A percentile compares a stretch with the other conserved stretches of the same genome.
These are phyloP conservation scores for Microtus richardsoni DNA, from an alignment of 2,113 vertebrate genomes.

Conservation along the genomic window DNA sequence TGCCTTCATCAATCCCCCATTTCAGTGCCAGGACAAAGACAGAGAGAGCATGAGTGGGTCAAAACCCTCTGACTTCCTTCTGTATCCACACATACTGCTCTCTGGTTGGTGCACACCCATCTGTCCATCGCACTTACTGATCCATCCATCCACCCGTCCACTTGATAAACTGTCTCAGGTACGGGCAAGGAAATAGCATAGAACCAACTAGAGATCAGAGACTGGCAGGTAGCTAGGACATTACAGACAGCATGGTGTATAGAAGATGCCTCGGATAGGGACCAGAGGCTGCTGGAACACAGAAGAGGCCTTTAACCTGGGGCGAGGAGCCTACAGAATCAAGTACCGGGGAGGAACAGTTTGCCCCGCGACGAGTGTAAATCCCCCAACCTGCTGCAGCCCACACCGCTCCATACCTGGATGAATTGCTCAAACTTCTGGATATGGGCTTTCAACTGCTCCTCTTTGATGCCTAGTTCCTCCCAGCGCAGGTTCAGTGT, in stretches of 20 bases:
- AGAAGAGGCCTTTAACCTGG: not conserved
- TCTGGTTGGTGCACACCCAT: not conserved
- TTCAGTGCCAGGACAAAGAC: not conserved
- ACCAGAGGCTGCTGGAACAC: not conserved
- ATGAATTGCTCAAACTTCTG: slow-evolving; percentile 82
- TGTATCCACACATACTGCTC: not conserved
- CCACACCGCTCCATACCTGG: slow-evolving; percentile 82
- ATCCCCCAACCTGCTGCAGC: not conserved
- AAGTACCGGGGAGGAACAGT: not conserved
- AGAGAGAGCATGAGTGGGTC: not conserved
- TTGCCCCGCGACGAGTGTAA: rapidly evolving
- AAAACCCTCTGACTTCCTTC: not conserved
- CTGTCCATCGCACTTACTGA: not conserved
- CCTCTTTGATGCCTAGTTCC: slow-evolving; percentile 76
- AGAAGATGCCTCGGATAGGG: not conserved
- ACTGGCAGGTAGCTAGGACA: not conserved
- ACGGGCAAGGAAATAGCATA: not conserved
- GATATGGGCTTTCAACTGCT: slow-evolving; percentile 81
- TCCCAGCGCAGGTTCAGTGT: slow-evolving; percentile 78
- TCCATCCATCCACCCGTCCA: not conserved
- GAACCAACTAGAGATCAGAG: not conserved
- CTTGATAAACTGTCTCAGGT: not conserved
- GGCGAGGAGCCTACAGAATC: not conserved
- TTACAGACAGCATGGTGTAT: not conserved
- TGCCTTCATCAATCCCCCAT: not conserved